Percentiles rank a stretch among this genome's conserved stretches.
Evolutionary conservation across 2,797 vertebrate genomes (phyloP).

Genomic region (Gymnoscopelus microlampas): DNA sequence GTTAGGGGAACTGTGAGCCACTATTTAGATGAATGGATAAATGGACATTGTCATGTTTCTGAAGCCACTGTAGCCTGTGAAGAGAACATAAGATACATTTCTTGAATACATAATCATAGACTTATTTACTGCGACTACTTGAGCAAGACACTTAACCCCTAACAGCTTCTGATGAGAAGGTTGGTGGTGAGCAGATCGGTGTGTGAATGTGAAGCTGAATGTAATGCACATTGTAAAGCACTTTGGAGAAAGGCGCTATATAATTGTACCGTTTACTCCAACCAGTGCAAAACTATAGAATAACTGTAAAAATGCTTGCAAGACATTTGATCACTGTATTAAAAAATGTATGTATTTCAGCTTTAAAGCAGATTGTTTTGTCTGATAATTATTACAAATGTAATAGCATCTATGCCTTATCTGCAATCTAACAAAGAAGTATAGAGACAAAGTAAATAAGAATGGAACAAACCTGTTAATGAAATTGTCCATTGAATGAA

Average conservation of each 20-base stretch:
- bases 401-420: background rate
- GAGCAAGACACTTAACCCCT: too few relatives aligned
- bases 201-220: too few relatives aligned
- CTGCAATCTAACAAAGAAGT: background rate
- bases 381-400: background rate
- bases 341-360: background rate
- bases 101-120: background rate
- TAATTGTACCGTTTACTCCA: background rate
- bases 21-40: background rate
- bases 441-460: constrained; percentile 13
- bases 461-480: background rate
- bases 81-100: background rate
- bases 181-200: too few relatives aligned
- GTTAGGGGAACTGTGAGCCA: background rate
- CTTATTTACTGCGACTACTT: background rate
- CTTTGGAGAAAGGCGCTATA: too few relatives aligned
- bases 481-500: constrained; percentile 20
- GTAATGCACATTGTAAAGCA: too few relatives aligned
- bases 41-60: background rate
- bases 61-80: background rate
- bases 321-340: background rate
- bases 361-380: background rate
- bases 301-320: background rate
- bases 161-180: too few relatives aligned
- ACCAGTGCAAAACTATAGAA: background rate